Conservation (phyloP, 23 tunicate genomes). For the Styela plicata region DNA sequence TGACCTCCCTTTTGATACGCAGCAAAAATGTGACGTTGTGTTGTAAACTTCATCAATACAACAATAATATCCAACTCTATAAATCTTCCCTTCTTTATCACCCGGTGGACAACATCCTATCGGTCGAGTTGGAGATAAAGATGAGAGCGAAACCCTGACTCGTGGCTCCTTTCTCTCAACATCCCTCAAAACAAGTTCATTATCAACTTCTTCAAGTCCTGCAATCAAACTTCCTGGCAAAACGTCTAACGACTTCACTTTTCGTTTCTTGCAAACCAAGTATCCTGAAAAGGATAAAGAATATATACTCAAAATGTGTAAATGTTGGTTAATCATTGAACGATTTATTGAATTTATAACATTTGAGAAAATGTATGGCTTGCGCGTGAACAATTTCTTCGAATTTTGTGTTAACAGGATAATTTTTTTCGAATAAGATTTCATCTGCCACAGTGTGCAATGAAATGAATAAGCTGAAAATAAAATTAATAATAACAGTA, state of each 20-base stretch:
- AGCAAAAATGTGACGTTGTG: slow-evolving; percentile 60
- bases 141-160: neutral
- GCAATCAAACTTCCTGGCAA: neutral
- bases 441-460: too few relatives aligned
- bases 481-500: too few relatives aligned
- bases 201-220: neutral
- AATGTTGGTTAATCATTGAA: too few relatives aligned
- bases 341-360: too few relatives aligned
- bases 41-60: slow-evolving; percentile 62
- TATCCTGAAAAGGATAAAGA: too few relatives aligned
- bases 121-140: neutral
- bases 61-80: slow-evolving; percentile 52
- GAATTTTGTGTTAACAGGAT: too few relatives aligned
- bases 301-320: too few relatives aligned
- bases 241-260: neutral
- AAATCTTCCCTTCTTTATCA: slow-evolving; percentile 37
- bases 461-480: too few relatives aligned
- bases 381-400: too few relatives aligned
- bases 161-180: neutral
- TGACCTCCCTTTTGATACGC: slow-evolving; percentile 46
- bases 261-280: neutral
- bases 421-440: too few relatives aligned
- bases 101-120: slow-evolving; percentile 88
- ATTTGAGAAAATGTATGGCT: too few relatives aligned
- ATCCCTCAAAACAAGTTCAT: neutral